These are phyloP conservation scores for Nemopilema nomurai DNA, from an alignment of 30 jellyfish, hydroid and myxozoan genomes.

Conservation along the genomic window DNA sequence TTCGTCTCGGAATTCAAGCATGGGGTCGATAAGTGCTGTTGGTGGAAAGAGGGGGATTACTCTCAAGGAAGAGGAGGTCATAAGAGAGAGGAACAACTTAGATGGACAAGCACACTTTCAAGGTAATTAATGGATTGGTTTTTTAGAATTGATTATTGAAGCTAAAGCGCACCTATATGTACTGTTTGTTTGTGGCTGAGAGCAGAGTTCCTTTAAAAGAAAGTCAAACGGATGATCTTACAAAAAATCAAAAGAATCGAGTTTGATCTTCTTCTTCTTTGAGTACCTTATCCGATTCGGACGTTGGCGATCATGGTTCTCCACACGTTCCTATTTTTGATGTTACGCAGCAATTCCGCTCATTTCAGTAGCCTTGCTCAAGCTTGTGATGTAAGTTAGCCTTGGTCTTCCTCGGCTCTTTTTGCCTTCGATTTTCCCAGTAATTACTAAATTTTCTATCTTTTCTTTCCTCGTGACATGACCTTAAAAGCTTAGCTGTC, in stretches of 20 bases:
- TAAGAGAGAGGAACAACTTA: not conserved
- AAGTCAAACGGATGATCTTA: no score
- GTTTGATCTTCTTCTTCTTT: not conserved
- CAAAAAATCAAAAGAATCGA: no score
- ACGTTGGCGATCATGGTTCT: not conserved
- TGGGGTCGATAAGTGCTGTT: slow-evolving; percentile 6
- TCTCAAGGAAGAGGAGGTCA: not conserved
- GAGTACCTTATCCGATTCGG: not conserved
- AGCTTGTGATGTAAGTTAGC: not conserved
- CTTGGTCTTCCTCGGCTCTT: not conserved
- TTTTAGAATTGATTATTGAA: no score
- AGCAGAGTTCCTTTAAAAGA: no score
- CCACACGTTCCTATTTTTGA: not conserved
- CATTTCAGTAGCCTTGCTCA: not conserved
- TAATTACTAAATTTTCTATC: not conserved
- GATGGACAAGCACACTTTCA: slow-evolving; percentile 22
- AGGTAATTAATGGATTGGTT: no score
- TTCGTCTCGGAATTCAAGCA: slow-evolving; percentile 16
- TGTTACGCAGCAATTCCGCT: not conserved
- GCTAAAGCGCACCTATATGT: no score
- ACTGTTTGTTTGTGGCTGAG: no score
- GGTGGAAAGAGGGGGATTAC: not conserved
- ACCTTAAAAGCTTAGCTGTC: not conserved
- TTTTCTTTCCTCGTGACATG: slow-evolving; percentile 3
- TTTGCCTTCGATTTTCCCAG: not conserved